These are phyloP conservation scores for Anas platyrhynchos DNA, from an alignment of 2,113 vertebrate species.

Conservation along the genomic window DNA sequence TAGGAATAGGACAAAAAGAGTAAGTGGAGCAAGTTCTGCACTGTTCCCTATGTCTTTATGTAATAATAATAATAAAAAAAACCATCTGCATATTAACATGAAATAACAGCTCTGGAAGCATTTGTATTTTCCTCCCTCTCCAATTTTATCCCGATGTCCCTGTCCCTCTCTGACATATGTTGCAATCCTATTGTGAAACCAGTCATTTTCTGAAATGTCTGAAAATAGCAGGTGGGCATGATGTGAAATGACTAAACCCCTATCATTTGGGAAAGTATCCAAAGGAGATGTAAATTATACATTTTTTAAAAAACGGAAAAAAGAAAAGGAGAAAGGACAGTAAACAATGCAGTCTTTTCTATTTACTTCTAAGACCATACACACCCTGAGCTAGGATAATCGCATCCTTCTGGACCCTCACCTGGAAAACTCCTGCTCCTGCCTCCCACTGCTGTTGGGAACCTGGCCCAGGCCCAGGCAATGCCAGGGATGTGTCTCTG, in stretches of 20 bases:
- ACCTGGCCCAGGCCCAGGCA: not conserved
- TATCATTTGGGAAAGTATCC: not conserved
- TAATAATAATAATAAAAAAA: not conserved
- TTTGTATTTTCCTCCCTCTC: not conserved
- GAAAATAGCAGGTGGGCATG: conserved; percentile 37
- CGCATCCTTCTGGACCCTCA: not conserved
- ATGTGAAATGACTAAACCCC: not conserved
- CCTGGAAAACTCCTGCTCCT: not conserved
- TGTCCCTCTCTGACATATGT: not conserved
- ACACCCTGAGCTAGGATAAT: not conserved
- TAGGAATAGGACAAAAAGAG: not conserved
- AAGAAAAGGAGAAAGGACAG: rapidly evolving
- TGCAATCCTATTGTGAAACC: conserved; percentile 34
- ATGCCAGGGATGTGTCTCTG: not conserved
- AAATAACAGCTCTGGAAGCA: conserved; percentile 46
- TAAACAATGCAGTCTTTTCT: not conserved
- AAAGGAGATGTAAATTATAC: not conserved
- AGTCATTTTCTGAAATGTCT: conserved; percentile 33
- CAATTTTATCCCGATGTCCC: not conserved
- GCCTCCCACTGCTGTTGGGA: not conserved
- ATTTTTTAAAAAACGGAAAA: not conserved
- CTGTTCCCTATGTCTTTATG: not conserved
- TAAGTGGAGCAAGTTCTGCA: not conserved
- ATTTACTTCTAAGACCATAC: not conserved
- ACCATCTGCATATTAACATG: conserved; percentile 45